phyloP scores from a whole-genome alignment of 1,140 invertebrate species.

The Ooceraea biroi region DNA sequence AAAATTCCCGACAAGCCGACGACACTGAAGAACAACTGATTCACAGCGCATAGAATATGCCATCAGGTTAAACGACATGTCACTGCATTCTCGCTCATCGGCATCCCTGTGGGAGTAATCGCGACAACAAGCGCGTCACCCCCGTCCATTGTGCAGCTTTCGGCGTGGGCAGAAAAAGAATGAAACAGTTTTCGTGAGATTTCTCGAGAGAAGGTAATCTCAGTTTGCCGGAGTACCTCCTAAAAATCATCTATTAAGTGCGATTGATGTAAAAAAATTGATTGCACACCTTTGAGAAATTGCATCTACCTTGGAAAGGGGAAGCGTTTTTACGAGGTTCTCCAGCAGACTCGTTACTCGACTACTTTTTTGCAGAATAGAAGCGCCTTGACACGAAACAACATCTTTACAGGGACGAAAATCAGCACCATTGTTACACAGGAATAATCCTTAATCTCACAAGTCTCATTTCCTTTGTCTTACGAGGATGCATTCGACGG shows the following conservation, averaged over 20 bases:
- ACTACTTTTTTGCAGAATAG: conserved; percentile 61
- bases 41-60: conserved; percentile 10
- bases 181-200: conserved; percentile 69
- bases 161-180: conserved; percentile 66
- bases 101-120: conserved; percentile 46
- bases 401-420: conserved; percentile 60
- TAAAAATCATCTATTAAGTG: conserved; percentile 37
- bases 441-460: conserved; percentile 47
- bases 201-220: conserved; percentile 28
- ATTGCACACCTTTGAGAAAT: conserved; percentile 7
- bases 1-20: neutral
- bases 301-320: neutral
- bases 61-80: conserved; percentile 11
- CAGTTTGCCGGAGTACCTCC: conserved; percentile 33
- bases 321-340: conserved; percentile 4
- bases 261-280: neutral
- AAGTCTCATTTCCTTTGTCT: conserved; percentile 38
- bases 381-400: conserved; percentile 71
- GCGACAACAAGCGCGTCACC: conserved; percentile 23
- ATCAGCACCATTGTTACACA: conserved; percentile 64
- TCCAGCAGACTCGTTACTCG: conserved; percentile 29
- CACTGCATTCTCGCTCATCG: conserved; percentile 8
- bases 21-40: conserved; percentile 6
- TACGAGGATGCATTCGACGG: conserved; percentile 63
- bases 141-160: conserved; percentile 55